phyloP scores from a whole-genome alignment of 2,888 invertebrate species.

The Corythucha ciliata region DNA sequence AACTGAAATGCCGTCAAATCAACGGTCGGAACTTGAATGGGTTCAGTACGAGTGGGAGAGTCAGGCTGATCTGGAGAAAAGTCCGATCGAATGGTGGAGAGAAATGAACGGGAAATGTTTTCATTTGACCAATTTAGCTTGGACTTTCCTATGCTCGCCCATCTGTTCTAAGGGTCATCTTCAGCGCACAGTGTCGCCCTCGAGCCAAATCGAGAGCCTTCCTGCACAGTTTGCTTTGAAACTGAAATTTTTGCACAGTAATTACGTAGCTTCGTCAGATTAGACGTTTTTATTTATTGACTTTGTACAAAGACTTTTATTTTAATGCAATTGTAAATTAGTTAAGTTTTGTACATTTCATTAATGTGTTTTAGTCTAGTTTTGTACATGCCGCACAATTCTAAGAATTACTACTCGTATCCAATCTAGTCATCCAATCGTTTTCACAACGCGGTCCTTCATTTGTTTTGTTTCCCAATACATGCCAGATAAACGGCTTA shows the following conservation, averaged over 20 bases:
- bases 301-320: too few species aligned
- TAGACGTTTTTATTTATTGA: too few species aligned
- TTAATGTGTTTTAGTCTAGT: too few species aligned
- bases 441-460: too few species aligned
- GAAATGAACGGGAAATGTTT: conserved; percentile 27
- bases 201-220: conserved; percentile 22
- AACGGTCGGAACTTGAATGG: conserved; percentile 43
- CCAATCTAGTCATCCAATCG: too few species aligned
- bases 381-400: too few species aligned
- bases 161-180: conserved; percentile 27
- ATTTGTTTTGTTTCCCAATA: too few species aligned
- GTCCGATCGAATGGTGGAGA: conserved; percentile 45
- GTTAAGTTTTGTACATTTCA: too few species aligned
- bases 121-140: conserved; percentile 23
- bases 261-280: conserved; percentile 23
- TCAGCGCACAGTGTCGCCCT: conserved; percentile 20
- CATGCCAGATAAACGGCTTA: too few species aligned
- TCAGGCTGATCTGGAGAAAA: conserved; percentile 43
- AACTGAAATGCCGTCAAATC: conserved; percentile 41
- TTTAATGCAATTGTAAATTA: too few species aligned
- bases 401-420: too few species aligned
- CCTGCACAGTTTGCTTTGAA: conserved; percentile 28
- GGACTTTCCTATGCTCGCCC: conserved; percentile 25
- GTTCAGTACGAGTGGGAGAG: conserved; percentile 45
- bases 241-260: conserved; percentile 30